Base-by-base conservation (phyloP, 2,888 invertebrate genomes). In the Anodontia alba region DNA sequence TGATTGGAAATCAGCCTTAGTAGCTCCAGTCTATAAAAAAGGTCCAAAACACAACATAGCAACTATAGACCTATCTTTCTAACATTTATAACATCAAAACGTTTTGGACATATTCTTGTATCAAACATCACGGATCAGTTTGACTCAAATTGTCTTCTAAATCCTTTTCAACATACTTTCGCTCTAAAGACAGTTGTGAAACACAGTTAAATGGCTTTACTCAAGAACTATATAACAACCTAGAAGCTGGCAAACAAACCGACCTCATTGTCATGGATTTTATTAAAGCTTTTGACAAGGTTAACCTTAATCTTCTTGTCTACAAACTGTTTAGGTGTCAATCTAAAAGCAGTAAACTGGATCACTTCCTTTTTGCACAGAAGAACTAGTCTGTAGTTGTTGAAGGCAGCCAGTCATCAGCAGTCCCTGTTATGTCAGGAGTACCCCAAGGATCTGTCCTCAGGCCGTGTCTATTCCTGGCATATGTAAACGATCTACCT, bases 61-160 rank as follows among this genome's bases (percentile, higher is more conserved):
- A 79, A 76, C 38, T 79, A 82, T 42, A 49, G 75, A 23, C 82
- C 82, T 12, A 66, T 78, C 7, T 82, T 73, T 15, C 43, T 82
- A 29, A 82, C 78, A n/a, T 81, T 69, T 31, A 78, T 72, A 26
- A 43, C 76, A 29, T 78, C 70, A 17, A 81, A 74, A 72, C 33
- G 75, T 17, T 26, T 78, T 49, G 81, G 78, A 62, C 74, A 75
- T 43, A 75, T 72, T n/a, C 43, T 78, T 1, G 67, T 67, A 8
- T 73, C 72, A 38, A 75, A 76, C 26, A 82, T 68, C 43, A 79
- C 76, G 78, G 8, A 12, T 17, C 51, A 78, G 54, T 33, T 74
- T 43, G 76, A 78, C 49, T 26, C n/a, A 12, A 42, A 78, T 10
- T 26, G 73, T 57, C n/a, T 70, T 8, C 62, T 71, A 5, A 51